Conservation (phyloP, 2,888 invertebrate genomes). For the Slavum lentiscoides region DNA sequence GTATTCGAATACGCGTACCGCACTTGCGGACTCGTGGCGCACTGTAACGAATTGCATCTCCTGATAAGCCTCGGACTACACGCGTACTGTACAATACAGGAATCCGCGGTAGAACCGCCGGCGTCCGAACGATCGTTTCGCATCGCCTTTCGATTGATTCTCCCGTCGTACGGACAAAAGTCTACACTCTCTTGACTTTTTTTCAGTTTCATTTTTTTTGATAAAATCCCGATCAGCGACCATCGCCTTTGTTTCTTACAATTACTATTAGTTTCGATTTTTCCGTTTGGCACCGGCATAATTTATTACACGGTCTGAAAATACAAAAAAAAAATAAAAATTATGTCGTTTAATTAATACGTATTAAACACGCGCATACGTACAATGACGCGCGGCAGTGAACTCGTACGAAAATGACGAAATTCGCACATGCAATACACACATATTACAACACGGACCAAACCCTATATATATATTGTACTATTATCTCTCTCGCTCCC, state of each 20-base stretch:
- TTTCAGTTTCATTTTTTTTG: slow-evolving; percentile 44
- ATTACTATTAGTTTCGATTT: background rate
- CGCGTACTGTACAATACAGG: slow-evolving; percentile 36
- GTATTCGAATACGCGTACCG: slow-evolving; percentile 1
- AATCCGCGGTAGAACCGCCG: background rate
- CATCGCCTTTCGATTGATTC: slow-evolving; percentile 41
- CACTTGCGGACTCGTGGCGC: background rate
- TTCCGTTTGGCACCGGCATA: slow-evolving; percentile 38
- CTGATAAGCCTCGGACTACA: slow-evolving; percentile 41
- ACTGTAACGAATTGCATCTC: slow-evolving; percentile 45
- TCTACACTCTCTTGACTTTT: slow-evolving; percentile 47
- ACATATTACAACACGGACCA: background rate
- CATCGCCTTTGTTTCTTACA: slow-evolving; percentile 46
- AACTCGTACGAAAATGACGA: background rate
- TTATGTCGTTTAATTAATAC: background rate
- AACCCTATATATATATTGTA: slow-evolving; percentile 14
- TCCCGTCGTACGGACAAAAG: slow-evolving; percentile 44
- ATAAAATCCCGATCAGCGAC: slow-evolving; percentile 41
- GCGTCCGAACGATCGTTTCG: slow-evolving; percentile 2
- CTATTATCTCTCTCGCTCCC: background rate
- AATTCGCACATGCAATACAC: slow-evolving; percentile 17
- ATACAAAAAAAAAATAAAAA: slow-evolving; percentile 23
- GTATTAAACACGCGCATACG: background rate
- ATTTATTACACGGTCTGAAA: slow-evolving; percentile 11
- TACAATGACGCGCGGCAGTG: background rate